Base-by-base conservation (phyloP, 2,888 invertebrate species). In the Hipparchia semele region DNA sequence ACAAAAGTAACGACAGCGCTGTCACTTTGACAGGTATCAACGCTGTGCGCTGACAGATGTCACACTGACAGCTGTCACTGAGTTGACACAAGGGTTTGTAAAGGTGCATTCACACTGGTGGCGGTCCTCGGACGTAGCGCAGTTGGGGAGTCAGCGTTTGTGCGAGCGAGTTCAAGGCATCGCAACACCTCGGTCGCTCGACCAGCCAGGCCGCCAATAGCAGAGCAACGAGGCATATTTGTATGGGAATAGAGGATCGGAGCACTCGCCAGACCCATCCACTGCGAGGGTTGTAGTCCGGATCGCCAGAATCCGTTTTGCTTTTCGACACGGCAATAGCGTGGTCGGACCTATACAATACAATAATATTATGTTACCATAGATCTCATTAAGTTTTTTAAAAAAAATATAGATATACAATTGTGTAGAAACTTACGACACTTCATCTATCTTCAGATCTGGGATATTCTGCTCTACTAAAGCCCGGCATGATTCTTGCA, bases 51-150 rank as follows among this genome's bases (percentile, higher is more conserved):
- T 69, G 73, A 66, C 71, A 66, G 64, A 53, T 72, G 71, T 66
- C 70, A 73, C 23, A 56, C 67, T 72, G 53, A 66, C 59, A 54
- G 59, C 66, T 65, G 62, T 72, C 56, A 67, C 12, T n/a, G 23
- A 67, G 54, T 33, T 61, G 60, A 72, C 68, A 70, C 62, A 45
- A 33, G 2, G 23, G 33, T 46, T 49, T 45, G 51, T 71, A 59
- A 73, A 39, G 72, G 62, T 61, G 74, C 62, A 73, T 75, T 81
- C 82, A 83, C 80, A 83, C 84, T 13, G 98, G 97, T 33, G 97
- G 97, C 10, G 97, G 97, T 76, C 97, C 97, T 75, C 96, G 95
- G n/a, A 97, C 95, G 87, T 97, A 97, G 80, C 96, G 96, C 72
- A 98, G 92, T 82, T 97, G 97, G 6, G 97, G 97, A n/a, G 96